Percentiles rank a stretch among this genome's conserved stretches.
Evolutionary conservation across 1,140 invertebrate species (phyloP).

Genomic region (Drosophila lini): DNA sequence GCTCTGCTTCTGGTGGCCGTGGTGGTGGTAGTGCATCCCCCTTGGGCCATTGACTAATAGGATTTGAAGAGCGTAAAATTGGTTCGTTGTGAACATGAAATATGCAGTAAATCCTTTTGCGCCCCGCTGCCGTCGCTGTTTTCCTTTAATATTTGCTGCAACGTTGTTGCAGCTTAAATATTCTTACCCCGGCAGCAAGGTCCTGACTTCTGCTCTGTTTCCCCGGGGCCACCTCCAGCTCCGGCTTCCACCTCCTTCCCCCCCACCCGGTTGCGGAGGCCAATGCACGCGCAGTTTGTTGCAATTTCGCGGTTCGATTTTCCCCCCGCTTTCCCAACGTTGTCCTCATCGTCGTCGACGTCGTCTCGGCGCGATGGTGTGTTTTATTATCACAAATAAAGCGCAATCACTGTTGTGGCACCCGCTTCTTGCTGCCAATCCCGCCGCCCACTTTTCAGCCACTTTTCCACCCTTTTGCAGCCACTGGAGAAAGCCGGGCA

Average conservation of each 20-base stretch:
- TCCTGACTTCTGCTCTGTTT: constrained; percentile 73
- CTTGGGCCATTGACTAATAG: constrained; percentile 84
- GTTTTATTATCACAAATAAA: constrained; percentile 84
- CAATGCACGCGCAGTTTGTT: constrained; percentile 81
- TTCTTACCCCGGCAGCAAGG: constrained; percentile 63
- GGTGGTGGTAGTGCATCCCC: constrained; percentile 60
- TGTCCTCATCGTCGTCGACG: constrained; percentile 39
- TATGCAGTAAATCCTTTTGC: constrained; percentile 84
- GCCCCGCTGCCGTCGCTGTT: constrained; percentile 59
- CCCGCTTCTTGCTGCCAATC: constrained; percentile 51
- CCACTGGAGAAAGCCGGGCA: constrained; percentile 25
- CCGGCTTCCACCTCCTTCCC: neutral
- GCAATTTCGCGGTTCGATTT: constrained; percentile 83
- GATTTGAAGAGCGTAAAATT: constrained; percentile 85
- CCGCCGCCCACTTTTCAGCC: constrained; percentile 5
- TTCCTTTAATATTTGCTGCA: constrained; percentile 81
- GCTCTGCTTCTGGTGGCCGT: constrained; percentile 20
- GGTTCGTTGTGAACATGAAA: constrained; percentile 85
- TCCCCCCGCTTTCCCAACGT: constrained; percentile 1
- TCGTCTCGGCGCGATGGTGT: constrained; percentile 72
- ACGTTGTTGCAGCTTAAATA: constrained; percentile 78
- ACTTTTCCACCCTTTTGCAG: constrained; percentile 3
- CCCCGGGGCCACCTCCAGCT: constrained; percentile 14
- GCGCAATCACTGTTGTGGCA: constrained; percentile 83
- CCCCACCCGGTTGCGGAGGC: constrained; percentile 32